These are phyloP conservation scores for Euproctis similis DNA, from an alignment of 2,888 invertebrate species.

Conservation along the genomic window DNA sequence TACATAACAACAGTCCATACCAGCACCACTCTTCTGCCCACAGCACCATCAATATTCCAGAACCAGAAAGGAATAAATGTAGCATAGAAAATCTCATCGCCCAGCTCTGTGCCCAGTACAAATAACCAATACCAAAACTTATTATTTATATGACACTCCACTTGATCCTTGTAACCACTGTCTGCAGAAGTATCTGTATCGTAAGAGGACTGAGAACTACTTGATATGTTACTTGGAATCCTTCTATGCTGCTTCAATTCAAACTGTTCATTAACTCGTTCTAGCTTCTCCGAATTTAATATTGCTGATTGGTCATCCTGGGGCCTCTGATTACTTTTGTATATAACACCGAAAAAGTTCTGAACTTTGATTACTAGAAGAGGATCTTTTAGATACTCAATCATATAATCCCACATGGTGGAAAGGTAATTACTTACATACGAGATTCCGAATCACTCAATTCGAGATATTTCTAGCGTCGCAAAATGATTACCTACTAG, in stretches of 20 bases:
- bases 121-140: constrained; percentile 91
- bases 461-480: too few species aligned
- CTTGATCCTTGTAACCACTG: constrained; percentile 43
- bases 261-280: constrained; percentile 33
- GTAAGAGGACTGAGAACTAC: constrained; percentile 54
- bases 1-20: constrained; percentile 91
- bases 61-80: constrained; percentile 95
- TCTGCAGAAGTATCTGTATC: constrained; percentile 58
- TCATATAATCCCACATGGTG: constrained; percentile 61
- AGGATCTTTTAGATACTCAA: constrained; percentile 85
- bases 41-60: constrained; percentile 94
- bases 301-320: constrained; percentile 41
- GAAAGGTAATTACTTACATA: not conserved
- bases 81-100: constrained; percentile 93
- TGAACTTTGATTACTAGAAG: constrained; percentile 86
- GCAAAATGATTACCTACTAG: too few species aligned
- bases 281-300: constrained; percentile 41
- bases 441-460: not conserved
- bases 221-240: constrained; percentile 55
- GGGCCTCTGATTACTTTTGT: constrained; percentile 41
- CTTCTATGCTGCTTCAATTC: constrained; percentile 52
- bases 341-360: constrained; percentile 84
- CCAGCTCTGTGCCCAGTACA: constrained; percentile 88
- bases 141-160: constrained; percentile 77
- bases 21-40: constrained; percentile 86